Evolutionary conservation across 2,797 vertebrate genomes (phyloP), one percentile per base, ranked within the genome.

Genomic region (Dendrocincla tyrannina): DNA sequence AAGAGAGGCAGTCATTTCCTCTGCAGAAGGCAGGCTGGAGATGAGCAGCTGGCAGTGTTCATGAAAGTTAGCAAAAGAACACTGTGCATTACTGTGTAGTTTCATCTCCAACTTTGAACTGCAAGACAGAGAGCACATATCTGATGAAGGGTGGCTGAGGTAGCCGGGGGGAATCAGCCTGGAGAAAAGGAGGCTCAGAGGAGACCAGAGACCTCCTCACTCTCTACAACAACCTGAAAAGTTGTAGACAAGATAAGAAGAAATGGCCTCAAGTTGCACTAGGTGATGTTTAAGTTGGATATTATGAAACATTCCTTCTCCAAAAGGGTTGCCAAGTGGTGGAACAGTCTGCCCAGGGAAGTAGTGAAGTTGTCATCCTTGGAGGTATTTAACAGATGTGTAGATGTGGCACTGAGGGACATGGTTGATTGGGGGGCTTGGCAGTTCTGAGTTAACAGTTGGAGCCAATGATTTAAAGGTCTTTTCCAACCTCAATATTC

Each of bases 191-290:
- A 74, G 30, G n/a, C 53, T 47, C 12, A 7, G n/a, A 7, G 11
- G 11, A 5, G 12, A 47, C 5, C 10, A 11, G 13, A 4, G 12
- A 41, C 5, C 10, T 73, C 3, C 7, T 67, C 2, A 1, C 8
- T 67, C 30, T 53, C 25, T 15, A 47, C 14, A 53, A 2, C 28
- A 78, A 14, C 35, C 32, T 80, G 60, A 33, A 8, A 81, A 39
- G 46, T 53, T 17, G 17, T 10, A 39, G 33, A 46, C 33, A 35
- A 14, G 53, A 32, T 47, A 41, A 68, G 62, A 47, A 32, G n/a
- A 64, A 58, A 56, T 58, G 24, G 10, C 28, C 37, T 70, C n/a
- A 30, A 17, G n/a, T 37, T 69, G 11, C 23, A 63, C 5, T 13
- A 50, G 16, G 8, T 13, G 17, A 44, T 5, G 4, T 37, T 89